Evolutionary conservation across 2,113 vertebrate genomes (phyloP), one percentile per base, ranked within the genome.

Genomic region (Vicugna pacos): DNA sequence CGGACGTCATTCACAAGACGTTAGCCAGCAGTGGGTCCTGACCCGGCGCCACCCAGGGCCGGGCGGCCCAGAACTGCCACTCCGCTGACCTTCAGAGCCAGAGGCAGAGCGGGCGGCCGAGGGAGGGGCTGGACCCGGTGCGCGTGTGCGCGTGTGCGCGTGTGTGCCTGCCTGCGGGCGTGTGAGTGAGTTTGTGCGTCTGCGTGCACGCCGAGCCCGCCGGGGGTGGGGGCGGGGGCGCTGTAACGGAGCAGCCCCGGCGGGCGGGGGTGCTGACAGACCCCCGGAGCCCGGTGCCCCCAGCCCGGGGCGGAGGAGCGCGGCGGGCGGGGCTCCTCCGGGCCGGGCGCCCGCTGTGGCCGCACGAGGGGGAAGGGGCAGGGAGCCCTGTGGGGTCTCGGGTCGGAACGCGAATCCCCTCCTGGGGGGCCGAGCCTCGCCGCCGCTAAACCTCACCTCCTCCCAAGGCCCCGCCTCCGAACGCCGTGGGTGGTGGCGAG

Each of bases 21-120:
- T 70, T 86, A 3, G 3, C 79, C 89, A 64, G 65, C 91, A 38
- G 85, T 92, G 54, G 86, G 92, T 96, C 76, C 38, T 46, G 73
- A 50, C 73, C 94, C 8, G 26, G 73, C n/a, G 96, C 48, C 38
- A 42, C 38, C 38, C 38, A 42, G 38, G 4, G 38, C 56, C 6
- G 19, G 54, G 42, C 92, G 72, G 42, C 62, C 58, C 52, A 64
- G 92, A 92, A 35, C 28, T 17, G 38, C 82, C 28, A 1, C 46
- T 42, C 76, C 85, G 42, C 50, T 64, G 65, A 94, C 76, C 60
- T 92, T 83, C 77, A 91, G 90, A 35, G 58, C 5, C 12, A 77
- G 62, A 95, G 75, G 10, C 38, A 42, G 38, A 42, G 93, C 9
- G 32, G 6, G 75, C 4, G 7, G 14, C 15, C 19, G 14, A 16